phyloP scores from a whole-genome alignment of 2,888 invertebrate species.

The Neria commutata region DNA sequence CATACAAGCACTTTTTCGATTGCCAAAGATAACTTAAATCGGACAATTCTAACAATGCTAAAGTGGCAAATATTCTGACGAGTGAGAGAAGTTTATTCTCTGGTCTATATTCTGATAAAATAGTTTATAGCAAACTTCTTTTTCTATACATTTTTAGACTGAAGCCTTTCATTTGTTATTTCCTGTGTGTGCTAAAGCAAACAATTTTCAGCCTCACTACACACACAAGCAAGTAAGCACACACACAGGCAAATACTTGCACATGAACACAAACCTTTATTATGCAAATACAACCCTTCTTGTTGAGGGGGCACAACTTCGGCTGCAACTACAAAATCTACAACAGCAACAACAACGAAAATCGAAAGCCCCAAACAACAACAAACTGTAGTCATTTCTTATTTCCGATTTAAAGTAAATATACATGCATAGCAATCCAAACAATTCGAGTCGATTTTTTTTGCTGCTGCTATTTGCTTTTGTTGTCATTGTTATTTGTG shows the following conservation, averaged over 20 bases:
- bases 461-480: not conserved
- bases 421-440: not conserved
- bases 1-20: too few relatives aligned
- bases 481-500: not conserved
- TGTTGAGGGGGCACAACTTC: not conserved
- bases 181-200: constrained; percentile 6
- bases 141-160: not conserved
- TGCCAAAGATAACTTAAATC: too few relatives aligned
- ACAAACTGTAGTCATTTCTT: not conserved
- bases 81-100: too few relatives aligned
- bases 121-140: too few relatives aligned
- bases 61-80: too few relatives aligned
- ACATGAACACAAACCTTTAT: not conserved
- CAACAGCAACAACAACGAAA: too few relatives aligned
- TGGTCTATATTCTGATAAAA: too few relatives aligned
- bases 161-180: constrained; percentile 3
- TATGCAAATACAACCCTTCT: not conserved
- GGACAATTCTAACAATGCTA: too few relatives aligned
- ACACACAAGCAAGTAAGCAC: constrained; percentile 19
- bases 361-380: too few relatives aligned
- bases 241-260: not conserved
- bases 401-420: not conserved
- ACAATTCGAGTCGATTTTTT: not conserved
- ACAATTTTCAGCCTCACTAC: constrained; percentile 29
- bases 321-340: not conserved